A percentile compares a stretch with the other conserved stretches of the same genome.
These are phyloP conservation scores for Saguinus imperator DNA, from an alignment of 2,113 vertebrate genomes.

Conservation along the genomic window DNA sequence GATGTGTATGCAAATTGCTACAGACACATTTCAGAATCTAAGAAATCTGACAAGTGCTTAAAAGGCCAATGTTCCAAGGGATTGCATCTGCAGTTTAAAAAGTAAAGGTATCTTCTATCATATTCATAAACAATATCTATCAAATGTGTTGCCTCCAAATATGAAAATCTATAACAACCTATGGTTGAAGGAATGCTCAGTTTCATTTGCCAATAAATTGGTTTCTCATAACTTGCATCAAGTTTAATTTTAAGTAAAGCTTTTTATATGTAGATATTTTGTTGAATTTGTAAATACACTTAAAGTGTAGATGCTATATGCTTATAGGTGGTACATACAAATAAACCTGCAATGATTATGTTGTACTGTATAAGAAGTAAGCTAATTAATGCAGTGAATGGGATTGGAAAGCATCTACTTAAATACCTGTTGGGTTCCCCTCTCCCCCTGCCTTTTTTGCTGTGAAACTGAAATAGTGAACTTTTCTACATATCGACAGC, in stretches of 20 bases:
- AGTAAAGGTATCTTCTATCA: constrained; percentile 47
- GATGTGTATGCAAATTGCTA: constrained; percentile 1
- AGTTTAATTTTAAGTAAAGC: constrained; percentile 96
- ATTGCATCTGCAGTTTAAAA: constrained; percentile 61
- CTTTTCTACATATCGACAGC: constrained; percentile 66
- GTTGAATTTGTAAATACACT: constrained; percentile 97
- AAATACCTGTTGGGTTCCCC: constrained; percentile 52
- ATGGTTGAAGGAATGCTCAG: constrained; percentile 90
- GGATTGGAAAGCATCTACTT: constrained; percentile 87
- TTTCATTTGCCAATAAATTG: constrained; percentile 94
- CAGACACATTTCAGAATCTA: constrained; percentile 50
- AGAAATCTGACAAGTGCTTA: constrained; percentile 71
- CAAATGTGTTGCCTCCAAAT: constrained; percentile 85
- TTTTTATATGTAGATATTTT: constrained; percentile 95
- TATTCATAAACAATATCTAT: constrained; percentile 68
- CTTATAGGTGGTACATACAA: constrained; percentile 84
- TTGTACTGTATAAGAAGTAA: constrained; percentile 88
- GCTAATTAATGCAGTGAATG: constrained; percentile 86
- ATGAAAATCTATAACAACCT: constrained; percentile 87
- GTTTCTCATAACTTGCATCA: constrained; percentile 99
- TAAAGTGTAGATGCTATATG: constrained; percentile 88
- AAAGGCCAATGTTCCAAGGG: constrained; percentile 61
- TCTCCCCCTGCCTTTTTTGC: constrained; percentile 79
- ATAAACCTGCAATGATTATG: constrained; percentile 81
- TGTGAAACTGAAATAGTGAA: constrained; percentile 84